These are phyloP conservation scores for Lota lota DNA, from an alignment of 2,113 vertebrate genomes.

Conservation along the genomic window DNA sequence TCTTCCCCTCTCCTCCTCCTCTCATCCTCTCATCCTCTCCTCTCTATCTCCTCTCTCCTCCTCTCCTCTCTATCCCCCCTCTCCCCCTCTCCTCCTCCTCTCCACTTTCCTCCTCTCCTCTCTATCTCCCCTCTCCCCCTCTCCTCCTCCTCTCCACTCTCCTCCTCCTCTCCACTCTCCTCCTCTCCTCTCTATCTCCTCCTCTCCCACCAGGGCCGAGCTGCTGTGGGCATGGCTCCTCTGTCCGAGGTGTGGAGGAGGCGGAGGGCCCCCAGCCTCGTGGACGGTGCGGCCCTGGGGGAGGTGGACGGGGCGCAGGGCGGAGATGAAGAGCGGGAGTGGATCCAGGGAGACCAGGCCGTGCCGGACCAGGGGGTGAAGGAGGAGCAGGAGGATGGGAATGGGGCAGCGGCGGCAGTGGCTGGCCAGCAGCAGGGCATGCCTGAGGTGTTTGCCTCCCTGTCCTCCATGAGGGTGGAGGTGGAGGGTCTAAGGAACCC, in stretches of 20 bases:
- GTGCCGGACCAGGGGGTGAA: slow-evolving; percentile 83
- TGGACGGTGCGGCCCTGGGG: slow-evolving; percentile 74
- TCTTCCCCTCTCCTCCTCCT: slow-evolving; percentile 56
- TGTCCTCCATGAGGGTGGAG: slow-evolving; percentile 90
- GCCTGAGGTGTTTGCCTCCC: slow-evolving; percentile 92
- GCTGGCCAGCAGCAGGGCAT: slow-evolving; percentile 77
- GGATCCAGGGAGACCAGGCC: slow-evolving; percentile 71
- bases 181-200: neutral
- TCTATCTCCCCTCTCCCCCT: neutral
- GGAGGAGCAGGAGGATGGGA: slow-evolving; percentile 54
- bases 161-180: neutral
- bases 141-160: too few species aligned
- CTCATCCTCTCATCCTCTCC: slow-evolving; percentile 68
- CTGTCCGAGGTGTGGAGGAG: slow-evolving; percentile 74
- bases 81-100: slow-evolving; percentile 59
- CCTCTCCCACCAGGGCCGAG: slow-evolving; percentile 52
- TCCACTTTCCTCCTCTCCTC: slow-evolving; percentile 65
- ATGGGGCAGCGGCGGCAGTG: slow-evolving; percentile 53
- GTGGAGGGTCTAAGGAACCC: slow-evolving; percentile 94
- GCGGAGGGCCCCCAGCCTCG: slow-evolving; percentile 73
- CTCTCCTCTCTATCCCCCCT: neutral
- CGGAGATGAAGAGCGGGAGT: slow-evolving; percentile 53
- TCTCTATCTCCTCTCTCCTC: neutral
- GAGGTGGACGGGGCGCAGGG: slow-evolving; percentile 64
- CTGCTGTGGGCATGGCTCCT: slow-evolving; percentile 39